Evolutionary conservation across 2,888 invertebrate genomes (phyloP).

Genomic region (Sceliomorpha sp.): DNA sequence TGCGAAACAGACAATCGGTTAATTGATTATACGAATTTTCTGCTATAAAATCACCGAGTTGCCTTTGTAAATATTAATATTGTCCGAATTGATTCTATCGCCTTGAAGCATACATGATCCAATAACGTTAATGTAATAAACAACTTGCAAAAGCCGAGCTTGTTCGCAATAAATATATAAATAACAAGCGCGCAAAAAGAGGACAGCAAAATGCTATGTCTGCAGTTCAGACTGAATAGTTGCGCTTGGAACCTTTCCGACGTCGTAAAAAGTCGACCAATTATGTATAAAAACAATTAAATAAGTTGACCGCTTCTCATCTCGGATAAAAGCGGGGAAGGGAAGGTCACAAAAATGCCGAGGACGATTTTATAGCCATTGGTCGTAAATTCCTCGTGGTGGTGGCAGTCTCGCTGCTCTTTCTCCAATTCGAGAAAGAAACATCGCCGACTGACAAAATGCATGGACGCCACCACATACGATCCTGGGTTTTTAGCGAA

Average conservation of each 20-base stretch:
- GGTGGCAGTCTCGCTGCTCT: constrained; percentile 64
- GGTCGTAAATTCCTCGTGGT: constrained; percentile 73
- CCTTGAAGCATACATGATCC: neutral
- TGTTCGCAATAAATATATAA: constrained; percentile 30
- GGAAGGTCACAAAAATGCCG: constrained; percentile 54
- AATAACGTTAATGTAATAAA: constrained; percentile 16
- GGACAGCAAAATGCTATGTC: constrained; percentile 21
- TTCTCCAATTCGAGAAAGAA: constrained; percentile 69
- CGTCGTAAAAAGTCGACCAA: constrained; percentile 74
- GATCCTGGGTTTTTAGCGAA: constrained; percentile 40
- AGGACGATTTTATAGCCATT: constrained; percentile 75
- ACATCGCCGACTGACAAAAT: constrained; percentile 53
- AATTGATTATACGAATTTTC: neutral
- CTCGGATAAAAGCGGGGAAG: constrained; percentile 38
- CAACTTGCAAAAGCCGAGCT: constrained; percentile 11
- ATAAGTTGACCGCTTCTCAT: constrained; percentile 57
- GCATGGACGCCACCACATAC: constrained; percentile 27
- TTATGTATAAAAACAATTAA: constrained; percentile 76
- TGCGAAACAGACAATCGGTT: neutral
- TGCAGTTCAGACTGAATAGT: constrained; percentile 32
- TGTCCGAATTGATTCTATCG: neutral
- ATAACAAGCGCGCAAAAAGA: constrained; percentile 18
- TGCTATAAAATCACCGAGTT: neutral
- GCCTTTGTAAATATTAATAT: neutral
- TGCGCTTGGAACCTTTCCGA: constrained; percentile 31